Conservation (phyloP, 2,888 invertebrate species). For the Boloria euphrosyne region DNA sequence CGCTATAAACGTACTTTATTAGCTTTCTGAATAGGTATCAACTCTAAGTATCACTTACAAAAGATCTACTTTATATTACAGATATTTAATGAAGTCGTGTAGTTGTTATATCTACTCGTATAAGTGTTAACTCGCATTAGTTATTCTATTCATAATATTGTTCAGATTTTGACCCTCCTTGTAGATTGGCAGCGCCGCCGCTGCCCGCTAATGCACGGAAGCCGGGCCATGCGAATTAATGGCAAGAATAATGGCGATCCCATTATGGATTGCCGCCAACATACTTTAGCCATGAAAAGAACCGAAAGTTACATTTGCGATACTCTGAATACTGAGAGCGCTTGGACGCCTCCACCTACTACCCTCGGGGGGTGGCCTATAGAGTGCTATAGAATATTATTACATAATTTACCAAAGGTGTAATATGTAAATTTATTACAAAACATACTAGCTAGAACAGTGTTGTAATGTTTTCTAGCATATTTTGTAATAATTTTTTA, state of each 20-base stretch:
- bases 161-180: conserved; percentile 57
- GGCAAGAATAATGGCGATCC: conserved; percentile 83
- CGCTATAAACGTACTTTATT: conserved; percentile 40
- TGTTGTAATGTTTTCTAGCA: too few relatives aligned
- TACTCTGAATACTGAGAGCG: conserved; percentile 82
- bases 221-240: conserved; percentile 80
- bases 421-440: not conserved
- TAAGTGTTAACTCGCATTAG: not conserved
- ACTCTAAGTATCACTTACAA: conserved; percentile 20
- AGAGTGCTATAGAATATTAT: conserved; percentile 36
- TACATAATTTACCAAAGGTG: not conserved
- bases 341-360: conserved; percentile 60
- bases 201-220: conserved; percentile 81
- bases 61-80: conserved; percentile 1
- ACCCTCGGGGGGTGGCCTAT: conserved; percentile 55
- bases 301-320: conserved; percentile 83
- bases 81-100: conserved; percentile 20
- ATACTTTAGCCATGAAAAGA: conserved; percentile 83
- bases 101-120: conserved; percentile 26
- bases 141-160: conserved; percentile 44
- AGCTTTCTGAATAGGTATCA: conserved; percentile 36
- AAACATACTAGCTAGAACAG: not conserved
- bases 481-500: too few relatives aligned
- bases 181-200: conserved; percentile 73
- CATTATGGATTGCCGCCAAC: conserved; percentile 84